Evolutionary conservation across 2,888 invertebrate species (phyloP).

Genomic region (Emesis russula): DNA sequence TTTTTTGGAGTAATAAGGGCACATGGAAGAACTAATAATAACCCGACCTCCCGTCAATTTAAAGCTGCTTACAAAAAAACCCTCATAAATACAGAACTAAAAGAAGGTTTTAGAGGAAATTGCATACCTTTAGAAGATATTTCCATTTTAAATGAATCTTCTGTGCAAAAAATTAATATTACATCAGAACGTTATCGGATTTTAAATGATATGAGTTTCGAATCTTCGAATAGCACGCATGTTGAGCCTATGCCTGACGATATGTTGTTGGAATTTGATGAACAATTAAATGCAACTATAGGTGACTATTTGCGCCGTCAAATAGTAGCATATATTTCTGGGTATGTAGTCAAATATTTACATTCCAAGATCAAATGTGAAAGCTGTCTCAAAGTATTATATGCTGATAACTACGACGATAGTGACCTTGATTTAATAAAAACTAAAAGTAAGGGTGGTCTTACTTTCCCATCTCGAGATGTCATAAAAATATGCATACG

Average conservation of each 20-base stretch:
- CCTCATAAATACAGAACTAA: conserved; percentile 16
- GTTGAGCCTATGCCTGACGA: conserved; percentile 11
- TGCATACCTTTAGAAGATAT: neutral
- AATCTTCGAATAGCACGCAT: neutral
- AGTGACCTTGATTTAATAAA: conserved; percentile 5
- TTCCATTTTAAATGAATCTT: neutral
- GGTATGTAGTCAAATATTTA: conserved; percentile 15
- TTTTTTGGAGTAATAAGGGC: conserved; percentile 8
- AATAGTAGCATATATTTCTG: conserved; percentile 17
- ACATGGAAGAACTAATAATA: conserved; percentile 1
- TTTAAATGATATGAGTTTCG: neutral
- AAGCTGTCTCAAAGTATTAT: conserved; percentile 2
- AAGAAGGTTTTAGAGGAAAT: conserved; percentile 9
- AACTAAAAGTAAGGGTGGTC: conserved; percentile 26
- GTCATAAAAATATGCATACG: conserved; percentile 11
- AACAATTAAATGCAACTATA: conserved; percentile 4
- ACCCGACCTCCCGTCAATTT: conserved; percentile 8
- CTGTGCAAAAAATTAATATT: neutral
- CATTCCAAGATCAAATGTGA: conserved; percentile 16
- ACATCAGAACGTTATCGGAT: conserved; percentile 2
- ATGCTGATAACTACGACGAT: conserved; percentile 20
- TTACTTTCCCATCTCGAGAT: conserved; percentile 19
- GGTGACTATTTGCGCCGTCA: conserved; percentile 20
- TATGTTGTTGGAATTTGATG: conserved; percentile 17
- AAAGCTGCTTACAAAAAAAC: conserved; percentile 23